Percentiles rank a stretch among this genome's conserved stretches.
Conservation (phyloP, 2,113 vertebrate genomes). For the Sisor rabdophorus region DNA sequence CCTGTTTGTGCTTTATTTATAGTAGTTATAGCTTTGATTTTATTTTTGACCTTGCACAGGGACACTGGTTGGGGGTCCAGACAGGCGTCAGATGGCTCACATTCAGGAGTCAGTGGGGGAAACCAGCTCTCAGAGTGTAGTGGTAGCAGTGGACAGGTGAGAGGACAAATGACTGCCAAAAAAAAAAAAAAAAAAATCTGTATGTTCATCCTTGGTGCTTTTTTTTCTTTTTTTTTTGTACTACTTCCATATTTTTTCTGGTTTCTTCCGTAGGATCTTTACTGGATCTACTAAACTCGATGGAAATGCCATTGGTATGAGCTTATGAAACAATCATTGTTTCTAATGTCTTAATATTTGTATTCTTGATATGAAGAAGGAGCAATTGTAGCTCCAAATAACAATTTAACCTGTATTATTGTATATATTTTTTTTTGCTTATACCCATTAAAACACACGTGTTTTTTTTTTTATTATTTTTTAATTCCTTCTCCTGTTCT, state of each 20-base stretch:
- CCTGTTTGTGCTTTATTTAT: neutral
- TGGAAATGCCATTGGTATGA: slow-evolving; percentile 92
- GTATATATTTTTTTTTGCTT: neutral
- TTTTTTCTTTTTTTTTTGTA: neutral
- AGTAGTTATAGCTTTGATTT: neutral
- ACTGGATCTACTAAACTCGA: slow-evolving; percentile 93
- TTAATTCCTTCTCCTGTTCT: slow-evolving; percentile 9
- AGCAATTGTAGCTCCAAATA: neutral
- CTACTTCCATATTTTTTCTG: slow-evolving; percentile 26
- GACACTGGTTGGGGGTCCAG: slow-evolving; percentile 84
- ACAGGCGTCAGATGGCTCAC: slow-evolving; percentile 89
- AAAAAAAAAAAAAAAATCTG: neutral
- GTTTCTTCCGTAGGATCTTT: slow-evolving; percentile 80
- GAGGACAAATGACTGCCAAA: neutral
- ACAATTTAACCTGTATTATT: neutral
- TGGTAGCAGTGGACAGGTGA: slow-evolving; percentile 95
- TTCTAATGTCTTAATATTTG: no score
- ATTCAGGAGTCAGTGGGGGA: slow-evolving; percentile 96
- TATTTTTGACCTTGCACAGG: slow-evolving; percentile 66
- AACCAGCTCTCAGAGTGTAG: slow-evolving; percentile 96
- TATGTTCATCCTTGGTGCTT: neutral
- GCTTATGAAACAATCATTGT: no score
- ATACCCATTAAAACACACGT: no score
- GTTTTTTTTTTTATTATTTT: no score
- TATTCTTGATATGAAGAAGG: neutral